These are phyloP conservation scores for Oreochromis mossambicus DNA, from an alignment of 2,797 vertebrate genomes.

Conservation along the genomic window DNA sequence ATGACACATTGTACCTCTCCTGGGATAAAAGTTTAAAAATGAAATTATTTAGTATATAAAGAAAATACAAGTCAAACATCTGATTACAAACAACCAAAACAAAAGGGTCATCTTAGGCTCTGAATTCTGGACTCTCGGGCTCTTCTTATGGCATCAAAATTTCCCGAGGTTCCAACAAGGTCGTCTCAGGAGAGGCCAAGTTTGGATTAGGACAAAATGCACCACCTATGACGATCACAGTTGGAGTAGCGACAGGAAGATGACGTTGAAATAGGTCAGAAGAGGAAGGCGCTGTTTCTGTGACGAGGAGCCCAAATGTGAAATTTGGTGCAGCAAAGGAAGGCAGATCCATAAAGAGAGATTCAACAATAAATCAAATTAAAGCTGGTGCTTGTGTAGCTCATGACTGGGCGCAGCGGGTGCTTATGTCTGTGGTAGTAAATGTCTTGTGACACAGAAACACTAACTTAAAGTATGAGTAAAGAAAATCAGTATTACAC, in stretches of 20 bases:
- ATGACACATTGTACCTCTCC: background rate
- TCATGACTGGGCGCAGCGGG: fast-evolving
- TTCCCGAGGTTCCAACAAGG: background rate
- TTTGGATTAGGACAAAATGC: background rate
- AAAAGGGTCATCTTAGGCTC: background rate
- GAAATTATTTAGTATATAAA: background rate
- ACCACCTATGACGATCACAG: background rate
- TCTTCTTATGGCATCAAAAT: background rate
- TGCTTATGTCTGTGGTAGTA: background rate
- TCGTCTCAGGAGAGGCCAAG: background rate
- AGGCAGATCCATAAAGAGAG: fast-evolving
- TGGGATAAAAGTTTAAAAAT: fast-evolving
- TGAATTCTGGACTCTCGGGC: background rate
- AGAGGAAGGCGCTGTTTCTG: background rate
- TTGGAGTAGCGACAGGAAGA: too few relatives aligned
- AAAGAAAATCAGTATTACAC: background rate
- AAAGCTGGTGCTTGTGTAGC: background rate
- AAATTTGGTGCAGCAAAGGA: background rate
- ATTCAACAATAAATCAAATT: fast-evolving
- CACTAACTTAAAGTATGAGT: background rate
- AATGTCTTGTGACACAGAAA: background rate
- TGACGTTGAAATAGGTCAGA: background rate
- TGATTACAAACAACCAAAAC: background rate
- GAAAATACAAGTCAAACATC: background rate
- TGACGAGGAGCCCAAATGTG: background rate